Evolutionary conservation across 2,888 invertebrate species (phyloP).

Genomic region (Thyatira batis): DNA sequence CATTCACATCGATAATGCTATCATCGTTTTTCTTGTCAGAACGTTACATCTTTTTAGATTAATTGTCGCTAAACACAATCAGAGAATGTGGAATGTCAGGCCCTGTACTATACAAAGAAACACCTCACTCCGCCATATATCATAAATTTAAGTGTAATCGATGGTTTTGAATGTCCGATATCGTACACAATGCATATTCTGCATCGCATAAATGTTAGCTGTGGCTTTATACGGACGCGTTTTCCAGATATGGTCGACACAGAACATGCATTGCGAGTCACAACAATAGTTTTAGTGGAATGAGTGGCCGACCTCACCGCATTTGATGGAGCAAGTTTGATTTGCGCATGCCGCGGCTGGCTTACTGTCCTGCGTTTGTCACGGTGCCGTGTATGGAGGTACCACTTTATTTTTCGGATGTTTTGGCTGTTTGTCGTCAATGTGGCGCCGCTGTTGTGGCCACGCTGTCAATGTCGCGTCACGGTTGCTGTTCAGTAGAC

Average conservation of each 20-base stretch:
- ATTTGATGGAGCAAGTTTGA: conserved; percentile 79
- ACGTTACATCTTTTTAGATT: conserved; percentile 45
- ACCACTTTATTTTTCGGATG: conserved; percentile 69
- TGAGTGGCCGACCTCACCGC: conserved; percentile 82
- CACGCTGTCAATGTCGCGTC: conserved; percentile 70
- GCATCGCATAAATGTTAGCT: conserved; percentile 47
- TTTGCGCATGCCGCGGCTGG: conserved; percentile 80
- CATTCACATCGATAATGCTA: conserved; percentile 76
- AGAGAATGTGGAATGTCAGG: conserved; percentile 66
- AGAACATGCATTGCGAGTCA: conserved; percentile 75
- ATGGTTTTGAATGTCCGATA: conserved; percentile 53
- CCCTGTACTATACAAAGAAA: conserved; percentile 65
- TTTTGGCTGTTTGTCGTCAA: conserved; percentile 76
- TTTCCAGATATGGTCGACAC: conserved; percentile 59
- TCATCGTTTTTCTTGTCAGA: conserved; percentile 52
- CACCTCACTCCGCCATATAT: conserved; percentile 41
- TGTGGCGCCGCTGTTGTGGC: conserved; percentile 64
- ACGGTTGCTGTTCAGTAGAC: conserved; percentile 43
- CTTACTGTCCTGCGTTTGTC: conserved; percentile 76
- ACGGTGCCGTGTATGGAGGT: conserved; percentile 70
- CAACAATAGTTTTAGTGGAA: conserved; percentile 78
- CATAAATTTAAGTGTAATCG: conserved; percentile 32
- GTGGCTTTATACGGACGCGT: conserved; percentile 39
- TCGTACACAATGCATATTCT: conserved; percentile 69
- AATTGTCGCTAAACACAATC: conserved; percentile 40